Evolutionary conservation across 2,797 vertebrate genomes (phyloP), one percentile per base, ranked within the genome.

Genomic region (Sylvia borin): DNA sequence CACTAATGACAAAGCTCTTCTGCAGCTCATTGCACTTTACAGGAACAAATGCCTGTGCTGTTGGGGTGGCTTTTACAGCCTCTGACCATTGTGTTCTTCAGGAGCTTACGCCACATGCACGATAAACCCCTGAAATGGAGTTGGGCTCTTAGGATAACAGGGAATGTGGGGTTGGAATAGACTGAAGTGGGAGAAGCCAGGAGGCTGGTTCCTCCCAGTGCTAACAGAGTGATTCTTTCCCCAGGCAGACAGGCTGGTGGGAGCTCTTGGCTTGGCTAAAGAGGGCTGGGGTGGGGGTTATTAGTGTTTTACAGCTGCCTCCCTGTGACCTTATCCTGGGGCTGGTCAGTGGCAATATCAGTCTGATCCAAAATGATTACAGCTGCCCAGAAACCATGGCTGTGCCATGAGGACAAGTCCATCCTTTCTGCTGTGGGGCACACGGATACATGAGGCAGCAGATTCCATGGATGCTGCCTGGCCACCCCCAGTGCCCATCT

Each of bases 301-400:
- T 38, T 13, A 67, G 53, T 75, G 90, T 90, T 87, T 93, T 84
- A 70, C 87, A 87, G 60, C 96, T 62, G 31, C 62, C 75, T 94
- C 70, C 78, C 90, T 43, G 7, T 24, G 74, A 79, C 53, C 34
- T 40, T 42, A 2, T 93, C 75, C 70, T 13, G 38, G 64, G 92
- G 68, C 96, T 92, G 89, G 65, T 85, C 82, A 31, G 14, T 80
- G 97, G 76, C 79, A 77, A 91, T 34, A 66, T 87, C 90, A 80
- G 61, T 53, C 72, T 90, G 88, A 87, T 91, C 32, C 16, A 62
- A 62, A 93, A 74, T 3, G 5, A 80, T 66, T 22, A 13, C 20
- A 42, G 5, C 85, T 68, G 77, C 79, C 80, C 93, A 85, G 93
- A 77, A 93, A 73, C 68, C 65, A 9, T 61, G 31, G 36, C 68